A percentile compares a stretch with the other conserved stretches of the same genome.
These are phyloP conservation scores for Liodrosophila aerea DNA, from an alignment of 2,888 invertebrate genomes.

Conservation along the genomic window DNA sequence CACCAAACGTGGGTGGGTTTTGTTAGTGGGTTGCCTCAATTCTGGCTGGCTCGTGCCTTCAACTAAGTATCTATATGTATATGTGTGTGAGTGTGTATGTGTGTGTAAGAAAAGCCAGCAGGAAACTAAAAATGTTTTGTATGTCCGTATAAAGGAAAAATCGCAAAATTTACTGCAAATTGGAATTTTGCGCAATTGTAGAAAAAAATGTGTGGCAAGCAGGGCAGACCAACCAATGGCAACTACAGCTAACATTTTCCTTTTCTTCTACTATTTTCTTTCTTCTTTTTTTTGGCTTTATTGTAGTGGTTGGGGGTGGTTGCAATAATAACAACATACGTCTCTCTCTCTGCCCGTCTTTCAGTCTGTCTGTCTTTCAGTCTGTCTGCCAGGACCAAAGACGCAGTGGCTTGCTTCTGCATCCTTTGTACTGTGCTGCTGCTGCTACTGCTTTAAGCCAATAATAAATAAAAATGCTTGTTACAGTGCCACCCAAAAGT, in stretches of 20 bases:
- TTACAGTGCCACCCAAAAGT: conserved; percentile 45
- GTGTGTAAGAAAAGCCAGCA: conserved; percentile 66
- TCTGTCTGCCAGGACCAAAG: conserved; percentile 47
- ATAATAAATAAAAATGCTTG: conserved; percentile 78
- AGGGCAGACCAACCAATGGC: conserved; percentile 34
- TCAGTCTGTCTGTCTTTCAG: conserved; percentile 31
- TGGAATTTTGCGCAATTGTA: conserved; percentile 80
- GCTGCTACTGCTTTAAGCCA: conserved; percentile 61
- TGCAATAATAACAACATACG: conserved; percentile 70
- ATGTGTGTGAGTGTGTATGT: conserved; percentile 25
- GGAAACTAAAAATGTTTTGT: conserved; percentile 79
- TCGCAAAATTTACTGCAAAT: conserved; percentile 82
- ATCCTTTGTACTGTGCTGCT: conserved; percentile 37
- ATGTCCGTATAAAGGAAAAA: conserved; percentile 79
- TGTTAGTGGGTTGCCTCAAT: too few species aligned
- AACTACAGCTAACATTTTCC: conserved; percentile 46
- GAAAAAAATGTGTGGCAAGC: conserved; percentile 66
- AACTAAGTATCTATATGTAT: conserved; percentile 1
- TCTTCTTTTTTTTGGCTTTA: too few species aligned
- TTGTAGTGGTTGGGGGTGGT: not conserved
- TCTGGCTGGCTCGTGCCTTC: conserved; percentile 9
- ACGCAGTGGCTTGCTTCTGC: conserved; percentile 50
- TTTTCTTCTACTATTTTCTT: conserved; percentile 5
- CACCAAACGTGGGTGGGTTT: conserved; percentile 39
- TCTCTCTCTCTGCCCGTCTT: conserved; percentile 26